Evolutionary conservation across 2,113 vertebrate species (phyloP), one percentile per base, ranked within the genome.

Genomic region (Astur gentilis): DNA sequence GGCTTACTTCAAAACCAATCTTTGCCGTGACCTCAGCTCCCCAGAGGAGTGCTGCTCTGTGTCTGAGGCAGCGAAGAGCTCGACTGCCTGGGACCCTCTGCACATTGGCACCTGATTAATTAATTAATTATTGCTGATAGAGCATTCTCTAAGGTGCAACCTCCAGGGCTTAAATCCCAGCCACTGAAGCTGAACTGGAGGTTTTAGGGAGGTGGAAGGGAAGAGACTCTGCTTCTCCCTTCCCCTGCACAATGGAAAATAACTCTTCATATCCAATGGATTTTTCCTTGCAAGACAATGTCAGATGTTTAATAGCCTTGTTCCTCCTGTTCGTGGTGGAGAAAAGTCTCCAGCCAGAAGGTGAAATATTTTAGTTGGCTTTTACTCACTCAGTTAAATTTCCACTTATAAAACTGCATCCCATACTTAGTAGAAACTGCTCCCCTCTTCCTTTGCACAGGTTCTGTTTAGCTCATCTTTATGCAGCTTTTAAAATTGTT

Each of bases 21-120:
- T 57, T 60, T 78, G 55, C 95, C n/a, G 90, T 83, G 78, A 84
- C 91, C 96, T 89, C 89, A 92, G 97, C 67, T 83, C 40, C 90
- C 75, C 79, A 42, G 91, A 96, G 96, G 92, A 96, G 93, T 64
- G 78, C 89, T n/a, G 86, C 55, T 83, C 89, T 87, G 93, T 93
- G 90, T 65, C 95, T 57, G 83, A 80, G 95, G 95, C 81, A 97
- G 76, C 77, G 50, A 80, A 83, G 44, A 69, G 62, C 82, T 93
- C 9, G 45, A 67, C 96, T 95, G 96, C 87, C 96, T 89, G 93
- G 80, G 95, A 95, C 88, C 40, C 87, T 95, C 96, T 72, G 92
- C 85, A 86, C 93, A 76, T 31, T 89, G 95, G 90, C 96, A 97
- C 88, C 93, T 77, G 82, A 91, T 93, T 96, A 82, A 98, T 98